Evolutionary conservation across 53 echinoderm and acorn worm species (phyloP).

Genomic region (Astropecten irregularis): DNA sequence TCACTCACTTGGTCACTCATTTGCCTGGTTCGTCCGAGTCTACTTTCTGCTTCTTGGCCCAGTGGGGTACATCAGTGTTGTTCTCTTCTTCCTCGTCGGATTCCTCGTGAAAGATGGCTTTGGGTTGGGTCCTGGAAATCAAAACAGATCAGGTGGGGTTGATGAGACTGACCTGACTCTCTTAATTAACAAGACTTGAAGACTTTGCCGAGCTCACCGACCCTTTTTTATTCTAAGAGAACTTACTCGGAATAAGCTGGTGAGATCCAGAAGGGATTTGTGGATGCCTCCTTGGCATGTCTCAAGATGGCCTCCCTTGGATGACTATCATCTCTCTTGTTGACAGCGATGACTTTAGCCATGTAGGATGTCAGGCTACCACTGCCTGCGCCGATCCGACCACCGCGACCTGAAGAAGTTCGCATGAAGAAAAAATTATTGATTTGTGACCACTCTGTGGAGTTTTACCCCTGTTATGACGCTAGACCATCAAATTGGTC

Average conservation of each 20-base stretch:
- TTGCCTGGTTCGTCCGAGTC: conserved; percentile 12
- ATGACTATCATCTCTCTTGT: conserved; percentile 79
- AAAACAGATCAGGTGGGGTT: not conserved
- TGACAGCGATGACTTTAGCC: conserved; percentile 82
- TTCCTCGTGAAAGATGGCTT: conserved; percentile 84
- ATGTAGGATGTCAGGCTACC: conserved; percentile 89
- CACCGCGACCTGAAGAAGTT: conserved; percentile 73
- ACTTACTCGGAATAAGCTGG: conserved; percentile 94
- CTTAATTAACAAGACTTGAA: not conserved
- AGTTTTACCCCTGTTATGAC: too few species aligned
- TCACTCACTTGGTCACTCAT: too few species aligned
- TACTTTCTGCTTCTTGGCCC: conserved; percentile 74
- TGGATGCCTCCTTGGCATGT: conserved; percentile 86
- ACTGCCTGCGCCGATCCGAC: conserved; percentile 81
- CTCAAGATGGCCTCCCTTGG: conserved; percentile 91
- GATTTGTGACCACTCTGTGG: too few species aligned
- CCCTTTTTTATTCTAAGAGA: too few species aligned
- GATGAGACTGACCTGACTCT: not conserved
- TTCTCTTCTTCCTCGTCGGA: conserved; percentile 89
- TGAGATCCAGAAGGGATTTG: conserved; percentile 92
- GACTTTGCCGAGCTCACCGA: too few species aligned
- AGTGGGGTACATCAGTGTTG: conserved; percentile 68
- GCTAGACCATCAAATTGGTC: too few species aligned
- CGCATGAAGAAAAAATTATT: too few species aligned
- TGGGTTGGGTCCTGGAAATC: conserved; percentile 82